Evolutionary conservation across 2,888 invertebrate genomes (phyloP), one percentile per base, ranked within the genome.

Genomic region (Julus scandinavius): DNA sequence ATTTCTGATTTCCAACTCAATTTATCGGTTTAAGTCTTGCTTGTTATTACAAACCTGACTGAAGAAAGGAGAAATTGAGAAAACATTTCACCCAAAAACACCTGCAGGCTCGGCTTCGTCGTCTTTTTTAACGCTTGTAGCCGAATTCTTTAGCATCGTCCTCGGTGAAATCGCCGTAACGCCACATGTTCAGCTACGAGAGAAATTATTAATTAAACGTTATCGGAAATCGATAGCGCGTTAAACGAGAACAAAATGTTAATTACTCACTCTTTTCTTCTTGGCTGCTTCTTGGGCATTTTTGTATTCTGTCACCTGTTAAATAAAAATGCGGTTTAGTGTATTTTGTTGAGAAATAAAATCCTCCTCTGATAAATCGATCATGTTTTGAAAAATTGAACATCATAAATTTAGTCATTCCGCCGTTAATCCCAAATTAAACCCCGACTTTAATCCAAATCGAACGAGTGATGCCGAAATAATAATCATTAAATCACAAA

Each of bases 121-220:
- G 3, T 85, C 84, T 29, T 84, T 84, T 20, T 88, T 89, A 89
- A 72, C 89, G 87, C 88, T 91, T 88, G 89, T 91, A 92, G 88
- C 95, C 95, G 92, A 95, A 95, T 91, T 95, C 95, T 91, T 94
- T 94, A 86, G 96, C 97, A 92, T 98, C 98, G 13, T 97, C 98
- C 90, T 97, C 97, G 89, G 96, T 97, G 93, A 99, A 97, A 93
- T 99, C 99, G n/a, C 99, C 99, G 92, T 99, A 99, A 92, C 96
- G 96, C 99, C 99, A 99, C 91, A 99, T 96, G 93, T 96, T 97
- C 91, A 95, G 94, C 92, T 97, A 97, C 54, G 91, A 91, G 85
- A 63, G 17, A 88, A 89, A 89, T 83, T 17, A 41, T 80, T 38
- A 38, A 13, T n/a, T 87, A 87, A 87, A 54, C 20, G 13, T 5